phyloP scores from a whole-genome alignment of 2,113 vertebrate genomes.

The Gavia stellata region DNA sequence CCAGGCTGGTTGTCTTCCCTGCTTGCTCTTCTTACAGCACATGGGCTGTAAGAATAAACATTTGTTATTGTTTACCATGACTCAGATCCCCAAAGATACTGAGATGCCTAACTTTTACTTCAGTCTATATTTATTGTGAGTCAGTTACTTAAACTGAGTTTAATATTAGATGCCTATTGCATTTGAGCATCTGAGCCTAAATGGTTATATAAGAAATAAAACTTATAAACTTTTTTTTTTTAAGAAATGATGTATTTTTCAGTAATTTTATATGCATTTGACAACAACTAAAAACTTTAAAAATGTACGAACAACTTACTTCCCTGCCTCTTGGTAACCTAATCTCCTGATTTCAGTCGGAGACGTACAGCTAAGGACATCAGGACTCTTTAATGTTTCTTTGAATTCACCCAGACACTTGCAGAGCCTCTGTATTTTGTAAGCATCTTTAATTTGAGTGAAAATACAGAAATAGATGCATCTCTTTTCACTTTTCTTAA shows the following conservation, averaged over 20 bases:
- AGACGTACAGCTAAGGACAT: background rate
- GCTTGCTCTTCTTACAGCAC: no score
- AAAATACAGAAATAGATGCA: background rate
- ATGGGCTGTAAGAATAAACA: no score
- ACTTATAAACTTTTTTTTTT: background rate
- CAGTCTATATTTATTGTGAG: background rate
- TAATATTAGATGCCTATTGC: background rate
- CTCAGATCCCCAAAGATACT: background rate
- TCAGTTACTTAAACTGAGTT: background rate
- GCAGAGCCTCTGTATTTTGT: background rate
- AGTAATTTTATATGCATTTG: background rate
- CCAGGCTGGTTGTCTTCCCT: no score
- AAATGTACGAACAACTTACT: background rate
- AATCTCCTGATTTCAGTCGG: background rate
- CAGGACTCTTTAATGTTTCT: background rate
- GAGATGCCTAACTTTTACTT: background rate
- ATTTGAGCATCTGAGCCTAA: background rate
- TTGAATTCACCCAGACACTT: background rate
- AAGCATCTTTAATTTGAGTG: background rate
- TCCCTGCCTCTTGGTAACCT: background rate
- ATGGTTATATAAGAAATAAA: background rate
- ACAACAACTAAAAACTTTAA: background rate
- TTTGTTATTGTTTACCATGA: background rate
- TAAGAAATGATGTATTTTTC: background rate
- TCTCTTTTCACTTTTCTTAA: background rate